phyloP scores from a whole-genome alignment of 2,113 vertebrate species.

The Scopus umbretta region DNA sequence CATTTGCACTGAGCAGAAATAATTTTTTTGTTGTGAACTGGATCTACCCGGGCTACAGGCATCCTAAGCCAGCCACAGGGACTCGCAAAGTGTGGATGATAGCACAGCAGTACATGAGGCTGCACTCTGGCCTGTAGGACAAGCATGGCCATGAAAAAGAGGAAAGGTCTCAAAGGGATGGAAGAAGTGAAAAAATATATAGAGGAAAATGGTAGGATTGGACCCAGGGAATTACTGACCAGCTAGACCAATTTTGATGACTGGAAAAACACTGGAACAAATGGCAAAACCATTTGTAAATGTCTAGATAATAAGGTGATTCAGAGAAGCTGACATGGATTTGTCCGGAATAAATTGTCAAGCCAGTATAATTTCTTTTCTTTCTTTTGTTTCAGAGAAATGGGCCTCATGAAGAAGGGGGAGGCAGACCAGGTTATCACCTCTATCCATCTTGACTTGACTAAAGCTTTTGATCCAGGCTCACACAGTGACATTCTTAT shows the following conservation, averaged over 20 bases:
- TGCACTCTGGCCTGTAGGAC: not conserved
- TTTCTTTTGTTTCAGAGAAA: not conserved
- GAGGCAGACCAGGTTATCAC: not conserved
- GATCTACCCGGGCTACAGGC: not conserved
- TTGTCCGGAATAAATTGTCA: constrained; percentile 23
- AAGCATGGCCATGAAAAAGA: not conserved
- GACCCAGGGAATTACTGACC: not conserved
- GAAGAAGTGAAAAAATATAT: not conserved
- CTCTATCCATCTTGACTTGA: constrained; percentile 5
- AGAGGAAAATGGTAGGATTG: not conserved
- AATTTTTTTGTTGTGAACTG: too few relatives aligned
- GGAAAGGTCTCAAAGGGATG: not conserved
- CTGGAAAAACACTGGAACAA: not conserved
- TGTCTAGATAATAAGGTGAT: not conserved
- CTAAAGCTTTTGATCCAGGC: not conserved
- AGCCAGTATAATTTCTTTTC: not conserved
- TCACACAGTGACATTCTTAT: not conserved
- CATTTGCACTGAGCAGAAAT: too few relatives aligned
- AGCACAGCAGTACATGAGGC: not conserved
- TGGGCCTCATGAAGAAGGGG: not conserved
- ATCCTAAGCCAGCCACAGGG: not conserved
- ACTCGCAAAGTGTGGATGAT: rapidly evolving
- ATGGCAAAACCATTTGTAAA: not conserved
- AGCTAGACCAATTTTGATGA: not conserved
- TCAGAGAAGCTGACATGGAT: not conserved